phyloP scores from a whole-genome alignment of 2,113 vertebrate genomes.

The Hassar affinis region DNA sequence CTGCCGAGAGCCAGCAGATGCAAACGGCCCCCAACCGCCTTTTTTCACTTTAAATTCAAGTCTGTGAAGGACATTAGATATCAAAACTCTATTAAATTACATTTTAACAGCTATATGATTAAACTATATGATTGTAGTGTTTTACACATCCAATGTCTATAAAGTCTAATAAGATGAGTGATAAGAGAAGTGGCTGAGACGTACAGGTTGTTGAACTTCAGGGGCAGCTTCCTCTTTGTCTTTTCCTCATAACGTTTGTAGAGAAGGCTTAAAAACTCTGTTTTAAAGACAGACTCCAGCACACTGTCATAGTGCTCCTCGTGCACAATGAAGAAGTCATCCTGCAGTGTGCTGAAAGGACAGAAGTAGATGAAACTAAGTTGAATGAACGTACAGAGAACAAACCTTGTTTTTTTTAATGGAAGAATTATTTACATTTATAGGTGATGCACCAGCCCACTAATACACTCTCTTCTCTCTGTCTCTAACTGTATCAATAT shows the following conservation, averaged over 20 bases:
- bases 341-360: constrained; percentile 72
- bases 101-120: not conserved
- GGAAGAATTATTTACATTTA: not conserved
- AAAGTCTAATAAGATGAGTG: not conserved
- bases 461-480: not conserved
- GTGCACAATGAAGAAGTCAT: constrained; percentile 79
- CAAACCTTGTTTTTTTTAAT: not conserved
- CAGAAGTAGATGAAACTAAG: not conserved
- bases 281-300: constrained; percentile 80
- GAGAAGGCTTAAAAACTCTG: constrained; percentile 79
- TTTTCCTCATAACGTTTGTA: constrained; percentile 77
- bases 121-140: not conserved
- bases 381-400: not conserved
- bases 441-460: not conserved
- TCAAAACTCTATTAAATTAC: not conserved
- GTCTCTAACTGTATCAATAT: not conserved
- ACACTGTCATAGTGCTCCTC: constrained; percentile 81
- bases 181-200: not conserved
- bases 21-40: constrained; percentile 77
- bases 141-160: not conserved
- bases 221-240: constrained; percentile 65
- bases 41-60: constrained; percentile 86
- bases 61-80: constrained; percentile 54
- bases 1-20: constrained; percentile 75
- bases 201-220: constrained; percentile 82